phyloP scores from a whole-genome alignment of 1,140 invertebrate species.

The Drosophila littoralis region DNA sequence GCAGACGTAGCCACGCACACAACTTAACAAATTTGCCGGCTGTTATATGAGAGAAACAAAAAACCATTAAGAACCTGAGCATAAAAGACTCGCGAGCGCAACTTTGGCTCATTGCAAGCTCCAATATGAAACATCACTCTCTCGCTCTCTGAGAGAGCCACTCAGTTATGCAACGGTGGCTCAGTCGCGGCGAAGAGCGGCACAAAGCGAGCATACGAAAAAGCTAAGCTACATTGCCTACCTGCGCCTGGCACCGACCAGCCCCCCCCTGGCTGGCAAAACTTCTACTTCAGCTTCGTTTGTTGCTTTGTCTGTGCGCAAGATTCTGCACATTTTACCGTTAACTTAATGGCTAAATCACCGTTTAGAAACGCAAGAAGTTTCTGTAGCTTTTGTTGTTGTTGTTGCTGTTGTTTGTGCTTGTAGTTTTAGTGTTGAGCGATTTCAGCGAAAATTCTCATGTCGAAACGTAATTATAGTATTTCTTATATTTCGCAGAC shows the following conservation, averaged over 20 bases:
- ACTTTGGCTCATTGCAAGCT: not conserved
- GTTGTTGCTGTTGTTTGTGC: slow-evolving; percentile 47
- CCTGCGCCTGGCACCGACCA: not conserved
- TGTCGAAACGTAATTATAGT: slow-evolving; percentile 70
- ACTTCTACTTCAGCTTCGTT: slow-evolving; percentile 16
- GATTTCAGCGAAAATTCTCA: slow-evolving; percentile 38
- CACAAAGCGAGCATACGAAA: slow-evolving; percentile 22
- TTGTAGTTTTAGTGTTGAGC: slow-evolving; percentile 22
- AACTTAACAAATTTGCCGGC: slow-evolving; percentile 28
- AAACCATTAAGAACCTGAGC: not conserved
- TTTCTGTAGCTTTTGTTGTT: slow-evolving; percentile 38
- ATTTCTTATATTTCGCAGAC: slow-evolving; percentile 56
- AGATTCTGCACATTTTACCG: slow-evolving; percentile 79
- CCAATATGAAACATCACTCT: not conserved
- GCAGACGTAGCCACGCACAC: not conserved
- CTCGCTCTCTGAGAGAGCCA: slow-evolving; percentile 1
- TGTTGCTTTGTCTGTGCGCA: slow-evolving; percentile 46
- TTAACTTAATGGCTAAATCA: slow-evolving; percentile 81
- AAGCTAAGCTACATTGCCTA: slow-evolving; percentile 8
- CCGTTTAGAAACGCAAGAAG: slow-evolving; percentile 75
- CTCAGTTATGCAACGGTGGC: slow-evolving; percentile 45
- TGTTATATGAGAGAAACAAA: slow-evolving; percentile 20
- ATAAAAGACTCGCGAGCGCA: not conserved
- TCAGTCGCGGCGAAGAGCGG: slow-evolving; percentile 18
- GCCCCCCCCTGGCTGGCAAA: not conserved